phyloP scores from a whole-genome alignment of 2,888 invertebrate species.

The Aproaerema taeniolella region DNA sequence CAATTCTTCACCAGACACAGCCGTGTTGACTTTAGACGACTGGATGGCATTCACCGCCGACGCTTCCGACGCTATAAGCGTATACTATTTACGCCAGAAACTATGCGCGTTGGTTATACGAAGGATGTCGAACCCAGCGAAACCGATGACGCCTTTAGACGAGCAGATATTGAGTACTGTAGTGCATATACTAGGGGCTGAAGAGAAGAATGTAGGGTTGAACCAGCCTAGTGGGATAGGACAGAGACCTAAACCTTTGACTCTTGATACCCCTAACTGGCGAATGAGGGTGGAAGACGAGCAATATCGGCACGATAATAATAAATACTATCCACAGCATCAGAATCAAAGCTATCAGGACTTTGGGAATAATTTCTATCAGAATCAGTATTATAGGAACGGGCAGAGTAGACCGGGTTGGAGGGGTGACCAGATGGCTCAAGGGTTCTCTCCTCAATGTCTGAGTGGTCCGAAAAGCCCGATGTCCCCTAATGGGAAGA shows the following conservation, averaged over 20 bases:
- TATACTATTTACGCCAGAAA: slow-evolving; percentile 83
- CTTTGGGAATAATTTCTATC: slow-evolving; percentile 38
- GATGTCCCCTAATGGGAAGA: slow-evolving; percentile 54
- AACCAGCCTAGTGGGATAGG: slow-evolving; percentile 86
- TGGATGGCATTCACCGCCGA: slow-evolving; percentile 86
- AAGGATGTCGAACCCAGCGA: slow-evolving; percentile 78
- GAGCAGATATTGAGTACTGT: slow-evolving; percentile 83
- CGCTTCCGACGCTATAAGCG: slow-evolving; percentile 80
- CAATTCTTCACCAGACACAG: slow-evolving; percentile 50
- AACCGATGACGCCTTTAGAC: slow-evolving; percentile 77
- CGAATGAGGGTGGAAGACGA: slow-evolving; percentile 44
- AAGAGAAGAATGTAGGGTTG: slow-evolving; percentile 83
- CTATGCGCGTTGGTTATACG: slow-evolving; percentile 82
- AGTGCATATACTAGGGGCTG: slow-evolving; percentile 81
- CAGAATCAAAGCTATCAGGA: slow-evolving; percentile 30
- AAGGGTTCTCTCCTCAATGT: slow-evolving; percentile 43
- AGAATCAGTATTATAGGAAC: slow-evolving; percentile 39
- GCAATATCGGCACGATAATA: slow-evolving; percentile 38
- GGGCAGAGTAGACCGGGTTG: slow-evolving; percentile 37
- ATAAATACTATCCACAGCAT: slow-evolving; percentile 39
- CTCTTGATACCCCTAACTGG: slow-evolving; percentile 73
- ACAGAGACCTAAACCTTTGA: slow-evolving; percentile 83
- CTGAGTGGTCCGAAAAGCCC: slow-evolving; percentile 47
- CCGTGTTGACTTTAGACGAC: slow-evolving; percentile 81
- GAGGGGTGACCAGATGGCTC: slow-evolving; percentile 34